Evolutionary conservation across 2,797 vertebrate genomes (phyloP).

Genomic region (Pseudotriccus pelzelni): DNA sequence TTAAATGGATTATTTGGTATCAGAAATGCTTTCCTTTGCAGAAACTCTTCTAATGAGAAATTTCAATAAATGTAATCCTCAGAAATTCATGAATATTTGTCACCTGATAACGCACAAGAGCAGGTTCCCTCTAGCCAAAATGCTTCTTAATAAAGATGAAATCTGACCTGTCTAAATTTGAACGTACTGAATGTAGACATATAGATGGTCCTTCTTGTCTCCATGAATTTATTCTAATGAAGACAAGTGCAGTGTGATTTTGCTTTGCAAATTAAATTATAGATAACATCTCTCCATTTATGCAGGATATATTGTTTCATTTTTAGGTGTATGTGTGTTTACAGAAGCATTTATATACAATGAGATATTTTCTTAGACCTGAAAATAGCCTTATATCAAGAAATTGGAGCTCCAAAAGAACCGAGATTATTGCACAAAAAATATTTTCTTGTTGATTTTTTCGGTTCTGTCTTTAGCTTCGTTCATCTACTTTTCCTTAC

Average conservation of each 20-base stretch:
- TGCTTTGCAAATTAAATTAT: constrained; percentile 22
- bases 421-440: neutral
- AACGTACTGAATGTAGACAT: neutral
- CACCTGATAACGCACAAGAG: neutral
- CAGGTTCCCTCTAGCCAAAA: neutral
- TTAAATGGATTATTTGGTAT: neutral
- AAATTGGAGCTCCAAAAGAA: neutral
- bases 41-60: neutral
- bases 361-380: neutral
- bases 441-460: neutral
- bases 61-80: neutral
- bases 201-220: neutral
- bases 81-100: neutral
- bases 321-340: neutral
- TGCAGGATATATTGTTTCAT: neutral
- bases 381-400: neutral
- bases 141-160: neutral
- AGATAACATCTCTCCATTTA: neutral
- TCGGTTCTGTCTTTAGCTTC: neutral
- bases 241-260: neutral
- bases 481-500: neutral
- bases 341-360: neutral
- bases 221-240: neutral
- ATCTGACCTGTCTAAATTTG: neutral
- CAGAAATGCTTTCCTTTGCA: neutral